Base-by-base conservation (phyloP, 1,140 invertebrate species). In the Chironomus tepperi region DNA sequence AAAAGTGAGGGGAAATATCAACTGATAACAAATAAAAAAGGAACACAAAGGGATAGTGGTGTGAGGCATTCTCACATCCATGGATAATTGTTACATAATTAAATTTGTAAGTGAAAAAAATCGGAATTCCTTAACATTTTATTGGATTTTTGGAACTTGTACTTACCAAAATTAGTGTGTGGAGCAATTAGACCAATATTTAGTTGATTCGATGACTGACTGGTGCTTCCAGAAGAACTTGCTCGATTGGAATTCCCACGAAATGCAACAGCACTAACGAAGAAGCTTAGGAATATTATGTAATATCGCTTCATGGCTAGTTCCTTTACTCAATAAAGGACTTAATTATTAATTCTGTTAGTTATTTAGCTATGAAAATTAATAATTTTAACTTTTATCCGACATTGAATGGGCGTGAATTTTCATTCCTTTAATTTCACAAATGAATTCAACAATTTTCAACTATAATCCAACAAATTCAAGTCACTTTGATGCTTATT, bases 131-230 rank as follows among this genome's bases (percentile, higher is more conserved):
- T n/a, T n/a, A n/a, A n/a, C n/a, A n/a, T n/a, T n/a, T n/a, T n/a
- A n/a, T 70, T 70, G 65, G 7, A 57, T n/a, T 57, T n/a, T n/a
- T n/a, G 7, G 47, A 57, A 57, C 12, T 1, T 12, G 15, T 15
- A 8, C n/a, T 70, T 70, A 70, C 84, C 81, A 74, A 88, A 86
- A 76, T 83, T 84, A 42, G 85, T 87, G 76, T 87, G 83, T 0
- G 87, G 87, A 18, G 87, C 79, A 72, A 88, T 84, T 21, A 87
- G 79, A 16, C 86, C 87, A 42, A 88, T 83, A 75, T 84, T 83
- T 0, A 86, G 77, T 73, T 84, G 82, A 74, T 82, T 81, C 77
- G 16, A 7, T 19, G 65, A 70, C 12, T 19, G 16, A 21, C 65
- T 70, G 6, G 2, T 19, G 19, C 16, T 70, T 19, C 2, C 7